Conservation (phyloP, 1,140 invertebrate genomes). For the Drosophila ohnishii region DNA sequence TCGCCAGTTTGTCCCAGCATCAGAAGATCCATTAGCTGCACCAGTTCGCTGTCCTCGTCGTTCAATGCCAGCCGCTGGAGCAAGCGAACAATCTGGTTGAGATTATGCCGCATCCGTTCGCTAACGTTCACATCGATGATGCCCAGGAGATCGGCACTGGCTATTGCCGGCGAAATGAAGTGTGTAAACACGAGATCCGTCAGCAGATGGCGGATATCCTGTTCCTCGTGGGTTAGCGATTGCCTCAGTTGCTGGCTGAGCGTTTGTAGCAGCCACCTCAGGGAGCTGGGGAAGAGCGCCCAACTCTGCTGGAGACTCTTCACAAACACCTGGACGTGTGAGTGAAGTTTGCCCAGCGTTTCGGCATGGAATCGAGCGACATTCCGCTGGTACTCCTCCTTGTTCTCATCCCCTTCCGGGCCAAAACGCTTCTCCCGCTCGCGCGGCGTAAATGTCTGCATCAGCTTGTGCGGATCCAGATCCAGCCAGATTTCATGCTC, state of each 20-base stretch:
- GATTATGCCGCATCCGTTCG: slow-evolving; percentile 94
- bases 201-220: slow-evolving; percentile 91
- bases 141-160: slow-evolving; percentile 98
- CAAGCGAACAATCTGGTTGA: slow-evolving; percentile 96
- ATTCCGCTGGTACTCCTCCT: slow-evolving; percentile 88
- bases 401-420: slow-evolving; percentile 82
- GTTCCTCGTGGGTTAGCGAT: slow-evolving; percentile 85
- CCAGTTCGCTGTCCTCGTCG: slow-evolving; percentile 92
- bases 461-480: slow-evolving; percentile 94
- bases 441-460: slow-evolving; percentile 84
- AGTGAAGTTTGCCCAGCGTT: slow-evolving; percentile 91
- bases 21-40: slow-evolving; percentile 89
- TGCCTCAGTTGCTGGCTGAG: slow-evolving; percentile 89
- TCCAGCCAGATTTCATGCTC: slow-evolving; percentile 97
- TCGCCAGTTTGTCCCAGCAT: slow-evolving; percentile 85
- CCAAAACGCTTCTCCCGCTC: slow-evolving; percentile 88
- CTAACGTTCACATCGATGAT: slow-evolving; percentile 97
- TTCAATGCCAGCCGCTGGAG: slow-evolving; percentile 94
- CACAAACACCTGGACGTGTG: slow-evolving; percentile 92
- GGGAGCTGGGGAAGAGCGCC: slow-evolving; percentile 94
- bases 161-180: slow-evolving; percentile 98
- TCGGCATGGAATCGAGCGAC: slow-evolving; percentile 90
- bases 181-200: slow-evolving; percentile 96
- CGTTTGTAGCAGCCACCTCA: slow-evolving; percentile 90
- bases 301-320: slow-evolving; percentile 93